Base-by-base conservation (phyloP, 2,113 vertebrate genomes). In the Suricata suricatta region DNA sequence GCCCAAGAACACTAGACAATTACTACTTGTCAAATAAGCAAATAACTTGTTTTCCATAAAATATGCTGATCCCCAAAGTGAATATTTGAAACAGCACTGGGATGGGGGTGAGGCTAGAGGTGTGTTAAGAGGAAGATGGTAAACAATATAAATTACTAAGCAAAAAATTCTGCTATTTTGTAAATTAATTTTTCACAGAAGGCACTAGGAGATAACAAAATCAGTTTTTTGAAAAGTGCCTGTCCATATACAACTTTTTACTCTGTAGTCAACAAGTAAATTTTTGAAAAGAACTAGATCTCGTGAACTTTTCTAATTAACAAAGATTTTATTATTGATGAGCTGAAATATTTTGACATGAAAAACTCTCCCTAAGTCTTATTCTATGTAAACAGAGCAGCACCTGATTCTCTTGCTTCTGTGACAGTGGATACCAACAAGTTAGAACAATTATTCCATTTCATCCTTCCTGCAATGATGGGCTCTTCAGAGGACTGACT, bases 31-130 rank as follows among this genome's bases (percentile, higher is more conserved):
- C 88, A 82, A 92, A 60, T 38, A 83, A 57, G 47, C 69, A 95
- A 74, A 47, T 68, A 90, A 80, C 19, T 89, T 9, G 72, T 93
- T 87, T 98, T 90, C 76, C 74, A 44, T 44, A 63, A 93, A 92
- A 95, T 86, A 77, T 41, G 19, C 71, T 94, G 74, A 95, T 47
- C 31, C 16, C 21, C 9, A 63, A 85, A 81, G 5, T 86, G 80
- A 93, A 93, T 79, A 35, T 83, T 31, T 90, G n/a, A 93, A 84
- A 90, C 1, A 84, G 86, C 57, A 84, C 0, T 90, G 41, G 80
- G 19, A 84, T 23, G 10, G 68, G 27, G 47, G 41, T 83, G 15
- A 88, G 16, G 60, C 23, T 5, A 77, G 27, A 85, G 52, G 71
- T 54, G 38, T 35, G 88, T 86, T 54, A 95, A 77, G 81, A 85